Conservation (phyloP, 2,797 vertebrate species). For the Malacoraja senta region DNA sequence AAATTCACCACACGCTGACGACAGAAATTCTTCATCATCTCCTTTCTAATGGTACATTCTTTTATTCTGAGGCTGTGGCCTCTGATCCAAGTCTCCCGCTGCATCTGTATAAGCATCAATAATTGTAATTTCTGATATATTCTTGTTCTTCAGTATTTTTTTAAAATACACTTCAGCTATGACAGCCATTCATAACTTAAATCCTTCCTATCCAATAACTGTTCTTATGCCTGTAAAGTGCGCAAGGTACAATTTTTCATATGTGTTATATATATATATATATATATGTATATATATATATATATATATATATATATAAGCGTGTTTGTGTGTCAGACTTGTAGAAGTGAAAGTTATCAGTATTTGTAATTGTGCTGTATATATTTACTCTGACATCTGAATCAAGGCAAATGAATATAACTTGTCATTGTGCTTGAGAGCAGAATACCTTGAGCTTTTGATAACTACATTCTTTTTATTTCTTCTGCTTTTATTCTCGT, state of each 20-base stretch:
- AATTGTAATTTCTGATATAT: not conserved
- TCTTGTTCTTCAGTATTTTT: not conserved
- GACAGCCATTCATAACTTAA: not conserved
- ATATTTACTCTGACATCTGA: not conserved
- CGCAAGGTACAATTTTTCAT: not conserved
- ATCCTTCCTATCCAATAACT: not conserved
- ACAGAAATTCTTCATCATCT: no score
- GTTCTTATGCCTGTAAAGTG: not conserved
- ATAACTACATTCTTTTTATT: constrained; percentile 4
- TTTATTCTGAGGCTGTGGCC: no score
- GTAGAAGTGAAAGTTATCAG: not conserved
- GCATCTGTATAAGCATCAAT: not conserved
- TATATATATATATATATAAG: no score
- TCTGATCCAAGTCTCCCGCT: not conserved
- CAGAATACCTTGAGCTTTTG: not conserved
- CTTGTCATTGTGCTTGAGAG: not conserved
- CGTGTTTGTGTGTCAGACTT: not conserved
- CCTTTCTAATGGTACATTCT: no score
- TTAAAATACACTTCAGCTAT: not conserved
- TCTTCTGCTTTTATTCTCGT: not conserved
- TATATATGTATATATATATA: no score
- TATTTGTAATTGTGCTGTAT: no score
- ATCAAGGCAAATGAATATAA: not conserved
- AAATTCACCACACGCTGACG: no score
- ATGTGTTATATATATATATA: not conserved